phyloP scores from a whole-genome alignment of 2,888 invertebrate genomes.

The Drosophila putrida region DNA sequence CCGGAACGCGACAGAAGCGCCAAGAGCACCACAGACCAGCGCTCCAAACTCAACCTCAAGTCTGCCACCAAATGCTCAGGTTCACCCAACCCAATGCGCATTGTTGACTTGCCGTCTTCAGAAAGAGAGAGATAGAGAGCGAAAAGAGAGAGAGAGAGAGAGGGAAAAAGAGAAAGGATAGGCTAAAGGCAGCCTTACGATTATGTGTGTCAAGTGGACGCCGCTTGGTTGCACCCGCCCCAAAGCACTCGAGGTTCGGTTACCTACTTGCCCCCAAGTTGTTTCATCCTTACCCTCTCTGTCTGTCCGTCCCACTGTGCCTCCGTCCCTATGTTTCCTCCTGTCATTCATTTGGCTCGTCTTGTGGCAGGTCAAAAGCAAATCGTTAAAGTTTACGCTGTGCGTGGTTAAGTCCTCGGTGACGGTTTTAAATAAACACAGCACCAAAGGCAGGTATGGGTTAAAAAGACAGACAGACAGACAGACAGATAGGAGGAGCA shows the following conservation, averaged over 20 bases:
- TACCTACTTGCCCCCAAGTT: conserved; percentile 32
- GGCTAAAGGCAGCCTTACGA: conserved; percentile 15
- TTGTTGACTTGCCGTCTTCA: conserved; percentile 70
- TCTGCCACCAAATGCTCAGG: not conserved
- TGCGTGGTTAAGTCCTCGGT: conserved; percentile 66
- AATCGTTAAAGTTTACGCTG: conserved; percentile 66
- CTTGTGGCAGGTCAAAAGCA: conserved; percentile 68
- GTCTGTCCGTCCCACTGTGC: not conserved
- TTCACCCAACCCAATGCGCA: conserved; percentile 34
- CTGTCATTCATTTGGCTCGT: conserved; percentile 60
- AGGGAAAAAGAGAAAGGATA: not conserved
- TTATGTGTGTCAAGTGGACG: conserved; percentile 74
- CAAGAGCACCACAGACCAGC: conserved; percentile 28
- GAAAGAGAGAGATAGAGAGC: not conserved
- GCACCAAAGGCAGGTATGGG: conserved; percentile 3
- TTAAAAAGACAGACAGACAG: not conserved
- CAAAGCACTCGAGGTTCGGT: conserved; percentile 19
- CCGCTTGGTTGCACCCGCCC: conserved; percentile 49
- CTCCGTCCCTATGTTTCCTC: conserved; percentile 25
- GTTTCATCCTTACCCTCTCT: conserved; percentile 10
- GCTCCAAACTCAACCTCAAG: conserved; percentile 23
- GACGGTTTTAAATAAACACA: conserved; percentile 61
- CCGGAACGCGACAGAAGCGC: conserved; percentile 60
- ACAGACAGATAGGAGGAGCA: conserved; percentile 8
- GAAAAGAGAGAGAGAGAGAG: not conserved